Percentiles rank a stretch among this genome's conserved stretches.
These are phyloP conservation scores for Neodiprion virginianus DNA, from an alignment of 1,140 invertebrate species.

Conservation along the genomic window DNA sequence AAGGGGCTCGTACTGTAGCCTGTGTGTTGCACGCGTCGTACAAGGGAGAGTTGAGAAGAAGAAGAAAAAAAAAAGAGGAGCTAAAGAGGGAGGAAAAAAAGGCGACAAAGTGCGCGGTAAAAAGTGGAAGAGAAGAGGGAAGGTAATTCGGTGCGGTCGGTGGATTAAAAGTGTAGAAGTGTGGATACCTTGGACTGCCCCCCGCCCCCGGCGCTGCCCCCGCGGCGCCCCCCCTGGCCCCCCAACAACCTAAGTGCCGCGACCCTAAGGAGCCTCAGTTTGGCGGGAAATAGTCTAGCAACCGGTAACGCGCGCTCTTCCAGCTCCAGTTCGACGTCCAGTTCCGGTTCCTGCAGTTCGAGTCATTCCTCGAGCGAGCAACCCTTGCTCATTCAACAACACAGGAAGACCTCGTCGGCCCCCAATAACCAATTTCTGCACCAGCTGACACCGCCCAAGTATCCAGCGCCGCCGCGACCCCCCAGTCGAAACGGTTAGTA, in stretches of 20 bases:
- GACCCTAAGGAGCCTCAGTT: conserved; percentile 40
- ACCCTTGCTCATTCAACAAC: neutral
- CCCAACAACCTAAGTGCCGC: conserved; percentile 47
- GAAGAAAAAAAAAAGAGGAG: conserved; percentile 34
- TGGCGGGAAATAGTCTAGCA: conserved; percentile 9
- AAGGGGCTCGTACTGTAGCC: no score
- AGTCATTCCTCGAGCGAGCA: conserved; percentile 17
- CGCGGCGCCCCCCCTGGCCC: conserved; percentile 60
- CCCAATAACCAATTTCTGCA: neutral
- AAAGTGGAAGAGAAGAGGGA: conserved; percentile 20
- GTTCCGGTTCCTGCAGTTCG: neutral
- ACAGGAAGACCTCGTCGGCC: neutral
- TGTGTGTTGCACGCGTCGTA: no score
- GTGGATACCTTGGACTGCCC: conserved; percentile 61
- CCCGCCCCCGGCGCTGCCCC: conserved; percentile 61
- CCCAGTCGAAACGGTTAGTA: conserved; percentile 60
- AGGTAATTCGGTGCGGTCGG: conserved; percentile 45
- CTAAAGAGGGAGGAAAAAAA: conserved; percentile 34
- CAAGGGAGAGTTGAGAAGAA: conserved; percentile 22
- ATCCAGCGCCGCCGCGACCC: conserved; percentile 60
- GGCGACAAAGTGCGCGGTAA: neutral
- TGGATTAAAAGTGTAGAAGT: conserved; percentile 53
- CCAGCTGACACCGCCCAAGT: conserved; percentile 55
- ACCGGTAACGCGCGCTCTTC: conserved; percentile 2
- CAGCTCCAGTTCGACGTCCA: neutral